phyloP scores from a whole-genome alignment of 1,140 invertebrate species.

The honey bee (Apis mellifera) region DNA sequence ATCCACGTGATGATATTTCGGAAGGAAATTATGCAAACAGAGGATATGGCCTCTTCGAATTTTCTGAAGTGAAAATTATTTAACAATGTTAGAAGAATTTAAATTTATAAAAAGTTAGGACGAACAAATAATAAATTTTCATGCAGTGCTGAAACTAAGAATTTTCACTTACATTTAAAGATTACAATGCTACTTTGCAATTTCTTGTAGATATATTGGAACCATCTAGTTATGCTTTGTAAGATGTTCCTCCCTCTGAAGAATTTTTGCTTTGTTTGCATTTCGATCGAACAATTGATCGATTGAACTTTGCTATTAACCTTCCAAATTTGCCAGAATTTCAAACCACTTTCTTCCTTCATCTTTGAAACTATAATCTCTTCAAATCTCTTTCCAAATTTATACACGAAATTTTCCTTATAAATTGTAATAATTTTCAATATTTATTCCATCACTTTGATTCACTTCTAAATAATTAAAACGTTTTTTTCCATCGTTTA shows the following conservation, averaged over 20 bases:
- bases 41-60: neutral
- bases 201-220: conserved; percentile 67
- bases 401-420: too few species aligned
- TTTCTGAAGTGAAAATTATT: neutral
- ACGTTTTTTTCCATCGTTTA: neutral
- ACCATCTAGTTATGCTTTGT: conserved; percentile 71
- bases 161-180: conserved; percentile 59
- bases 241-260: conserved; percentile 63
- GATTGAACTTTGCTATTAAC: conserved; percentile 25
- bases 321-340: neutral
- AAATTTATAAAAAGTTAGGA: too few species aligned
- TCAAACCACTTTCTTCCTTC: accelerated
- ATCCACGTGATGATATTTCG: neutral
- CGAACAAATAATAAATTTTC: too few species aligned
- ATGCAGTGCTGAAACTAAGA: too few species aligned
- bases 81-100: too few species aligned
- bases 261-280: conserved; percentile 38
- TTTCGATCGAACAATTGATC: conserved; percentile 56
- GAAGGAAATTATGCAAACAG: neutral
- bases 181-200: conserved; percentile 58
- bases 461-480: too few species aligned
- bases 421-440: neutral
- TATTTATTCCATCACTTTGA: too few species aligned
- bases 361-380: too few species aligned
- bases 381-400: neutral